These are phyloP conservation scores for Nymphalis c-album DNA, from an alignment of 2,888 invertebrate species.

Conservation along the genomic window DNA sequence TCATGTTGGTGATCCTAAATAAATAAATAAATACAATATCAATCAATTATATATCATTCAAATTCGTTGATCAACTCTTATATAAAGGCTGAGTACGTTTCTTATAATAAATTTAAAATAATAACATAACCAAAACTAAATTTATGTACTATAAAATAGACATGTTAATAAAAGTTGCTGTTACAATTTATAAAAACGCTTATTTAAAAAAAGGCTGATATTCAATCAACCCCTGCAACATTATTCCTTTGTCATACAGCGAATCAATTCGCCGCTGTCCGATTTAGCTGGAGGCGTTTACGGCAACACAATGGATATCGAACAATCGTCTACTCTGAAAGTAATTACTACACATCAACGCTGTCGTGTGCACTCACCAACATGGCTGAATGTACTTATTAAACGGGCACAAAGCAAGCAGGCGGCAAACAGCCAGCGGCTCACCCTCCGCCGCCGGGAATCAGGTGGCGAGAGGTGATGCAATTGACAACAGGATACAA, in stretches of 20 bases:
- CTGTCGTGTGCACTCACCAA: conserved; percentile 49
- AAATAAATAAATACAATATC: no score
- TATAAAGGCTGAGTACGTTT: no score
- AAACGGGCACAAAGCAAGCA: conserved; percentile 49
- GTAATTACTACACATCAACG: conserved; percentile 54
- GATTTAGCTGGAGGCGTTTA: conserved; percentile 41
- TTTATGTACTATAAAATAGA: no score
- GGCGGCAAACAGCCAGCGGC: conserved; percentile 45
- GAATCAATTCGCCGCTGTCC: conserved; percentile 41
- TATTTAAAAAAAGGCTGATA: conserved; percentile 25
- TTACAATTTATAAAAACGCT: neutral
- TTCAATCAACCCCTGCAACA: conserved; percentile 30
- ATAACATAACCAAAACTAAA: no score
- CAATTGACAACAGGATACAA: conserved; percentile 47
- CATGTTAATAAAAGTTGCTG: neutral
- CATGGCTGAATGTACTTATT: conserved; percentile 50
- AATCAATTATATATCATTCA: no score
- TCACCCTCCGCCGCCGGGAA: conserved; percentile 47
- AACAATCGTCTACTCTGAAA: conserved; percentile 47
- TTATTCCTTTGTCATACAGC: conserved; percentile 35
- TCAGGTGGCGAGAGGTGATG: conserved; percentile 54
- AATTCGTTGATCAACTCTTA: no score
- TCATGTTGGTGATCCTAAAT: no score
- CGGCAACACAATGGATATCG: conserved; percentile 41
- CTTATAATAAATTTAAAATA: no score